Base-by-base conservation (phyloP, 2,797 vertebrate genomes). In the Cirrhinus mrigala region DNA sequence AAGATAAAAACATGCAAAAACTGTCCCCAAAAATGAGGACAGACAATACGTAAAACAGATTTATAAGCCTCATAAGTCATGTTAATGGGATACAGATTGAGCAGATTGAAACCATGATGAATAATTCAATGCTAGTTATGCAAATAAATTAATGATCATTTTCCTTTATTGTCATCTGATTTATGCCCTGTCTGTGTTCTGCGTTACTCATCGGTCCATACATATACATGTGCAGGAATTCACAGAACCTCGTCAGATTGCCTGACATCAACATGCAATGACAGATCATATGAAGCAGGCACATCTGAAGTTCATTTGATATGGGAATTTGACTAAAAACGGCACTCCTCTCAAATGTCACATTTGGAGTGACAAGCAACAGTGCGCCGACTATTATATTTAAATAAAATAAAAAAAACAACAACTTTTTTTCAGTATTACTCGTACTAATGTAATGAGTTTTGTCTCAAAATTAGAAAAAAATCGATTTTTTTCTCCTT, bases 51-150 rank as follows among this genome's bases (percentile, higher is more conserved):
- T 80, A 86, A 79, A 87, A 81, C 4, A 64, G 66, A 52, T 79
- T 82, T 84, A 73, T 78, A 88, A 71, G 56, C 62, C 79, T 79
- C 75, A 83, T 84, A 87, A 88, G 83, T 89, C 74, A 80, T 85
- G 74, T 54, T 83, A 89, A 90, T 87, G 84, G 84, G 81, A 88
- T 73, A 86, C 84, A 88, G 81, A 86, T 58, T 84, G 86, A 82
- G 71, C 78, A 77, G 70, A 50, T 82, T 85, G 85, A 87, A 86
- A 78, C 27, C 70, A 71, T 62, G 29, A 74, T 89, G 78, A 89
- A 88, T 90, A 85, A 89, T 88, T 90, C 75, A 87, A 58, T 75
- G 37, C 81, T 76, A 80, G 79, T 86, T 87, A 89, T 85, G 76
- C 62, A 81, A 87, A 86, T 89, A 89, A 89, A 89, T 79, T 83